Percentiles rank a stretch among this genome's conserved stretches.
phyloP scores from a whole-genome alignment of 2,113 vertebrate species.

The Urocolius indicus region DNA sequence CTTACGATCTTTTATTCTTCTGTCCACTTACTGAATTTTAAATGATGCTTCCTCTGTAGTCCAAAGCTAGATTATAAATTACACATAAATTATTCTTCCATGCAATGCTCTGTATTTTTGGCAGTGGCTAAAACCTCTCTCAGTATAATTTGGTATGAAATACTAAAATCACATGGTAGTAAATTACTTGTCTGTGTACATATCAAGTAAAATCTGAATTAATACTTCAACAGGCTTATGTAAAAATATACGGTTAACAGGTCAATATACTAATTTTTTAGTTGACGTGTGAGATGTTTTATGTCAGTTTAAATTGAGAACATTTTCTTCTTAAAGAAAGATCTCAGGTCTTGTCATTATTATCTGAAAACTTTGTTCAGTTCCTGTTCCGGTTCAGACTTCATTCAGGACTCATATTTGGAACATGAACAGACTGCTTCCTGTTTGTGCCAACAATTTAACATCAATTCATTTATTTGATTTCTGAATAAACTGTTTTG shows the following conservation, averaged over 20 bases:
- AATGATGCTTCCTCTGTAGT: background rate
- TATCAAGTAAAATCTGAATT: background rate
- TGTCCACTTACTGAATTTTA: background rate
- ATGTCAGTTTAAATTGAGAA: background rate
- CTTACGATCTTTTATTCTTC: background rate
- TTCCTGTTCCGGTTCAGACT: background rate
- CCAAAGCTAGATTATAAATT: background rate
- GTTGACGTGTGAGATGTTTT: background rate
- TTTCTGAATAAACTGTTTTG: constrained; percentile 1
- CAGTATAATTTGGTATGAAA: background rate
- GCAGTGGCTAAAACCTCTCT: background rate
- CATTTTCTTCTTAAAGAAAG: background rate
- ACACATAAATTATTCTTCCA: background rate
- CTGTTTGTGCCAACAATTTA: background rate
- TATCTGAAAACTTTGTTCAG: background rate
- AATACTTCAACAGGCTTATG: background rate
- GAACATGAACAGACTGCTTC: background rate
- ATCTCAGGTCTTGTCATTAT: background rate
- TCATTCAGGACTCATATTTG: background rate
- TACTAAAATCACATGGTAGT: background rate
- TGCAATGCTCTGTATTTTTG: background rate
- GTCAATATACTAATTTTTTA: background rate
- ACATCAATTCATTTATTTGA: background rate
- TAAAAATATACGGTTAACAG: background rate
- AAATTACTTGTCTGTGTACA: background rate